phyloP scores from a whole-genome alignment of 2,113 vertebrate species.

The Eptatretus burgeri region DNA sequence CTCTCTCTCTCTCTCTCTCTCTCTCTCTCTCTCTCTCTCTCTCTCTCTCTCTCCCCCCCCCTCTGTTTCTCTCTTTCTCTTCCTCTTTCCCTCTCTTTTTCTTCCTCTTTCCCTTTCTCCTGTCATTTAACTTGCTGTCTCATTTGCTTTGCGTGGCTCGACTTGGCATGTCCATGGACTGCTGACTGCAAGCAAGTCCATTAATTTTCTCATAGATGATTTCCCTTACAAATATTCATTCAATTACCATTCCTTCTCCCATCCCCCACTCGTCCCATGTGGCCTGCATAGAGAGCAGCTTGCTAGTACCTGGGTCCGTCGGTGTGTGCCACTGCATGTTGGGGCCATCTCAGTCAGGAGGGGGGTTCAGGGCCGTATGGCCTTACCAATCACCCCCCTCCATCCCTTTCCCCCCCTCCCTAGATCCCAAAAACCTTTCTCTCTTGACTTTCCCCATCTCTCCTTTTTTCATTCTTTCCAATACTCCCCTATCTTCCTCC shows the following conservation, averaged over 20 bases:
- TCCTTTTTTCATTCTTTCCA: not conserved
- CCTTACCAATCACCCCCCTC: not conserved
- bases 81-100: not conserved
- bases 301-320: too few relatives aligned
- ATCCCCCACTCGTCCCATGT: not conserved
- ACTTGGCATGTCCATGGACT: not conserved
- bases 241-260: not conserved
- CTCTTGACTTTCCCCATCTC: not conserved
- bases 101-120: not conserved
- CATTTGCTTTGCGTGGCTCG: not conserved
- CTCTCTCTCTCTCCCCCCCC: not conserved
- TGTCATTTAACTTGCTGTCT: not conserved
- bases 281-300: too few relatives aligned
- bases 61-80: not conserved
- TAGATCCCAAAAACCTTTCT: not conserved
- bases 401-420: not conserved
- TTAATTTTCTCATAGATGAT: not conserved
- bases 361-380: too few relatives aligned
- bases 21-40: not conserved
- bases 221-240: not conserved
- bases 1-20: not conserved
- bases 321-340: too few relatives aligned
- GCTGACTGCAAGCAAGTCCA: not conserved
- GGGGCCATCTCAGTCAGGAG: too few relatives aligned
- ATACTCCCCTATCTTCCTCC: not conserved